Evolutionary conservation across 2,797 vertebrate species (phyloP).

Genomic region (Phrynocephalus vlangalii): DNA sequence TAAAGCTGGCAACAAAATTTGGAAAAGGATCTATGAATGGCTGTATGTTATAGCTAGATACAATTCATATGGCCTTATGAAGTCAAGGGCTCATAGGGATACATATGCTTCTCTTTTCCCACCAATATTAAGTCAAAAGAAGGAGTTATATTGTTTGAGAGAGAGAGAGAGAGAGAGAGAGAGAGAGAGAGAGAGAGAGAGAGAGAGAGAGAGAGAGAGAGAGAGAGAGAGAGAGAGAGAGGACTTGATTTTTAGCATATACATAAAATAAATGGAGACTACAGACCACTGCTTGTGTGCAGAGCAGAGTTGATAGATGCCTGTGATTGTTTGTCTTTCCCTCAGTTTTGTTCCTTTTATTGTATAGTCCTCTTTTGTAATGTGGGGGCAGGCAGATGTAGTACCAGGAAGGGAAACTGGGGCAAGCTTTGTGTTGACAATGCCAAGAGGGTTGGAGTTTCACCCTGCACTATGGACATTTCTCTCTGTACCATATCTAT

Average conservation of each 20-base stretch:
- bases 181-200: too few species aligned
- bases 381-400: background rate
- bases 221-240: too few species aligned
- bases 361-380: background rate
- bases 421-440: background rate
- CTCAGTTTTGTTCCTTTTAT: background rate
- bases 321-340: background rate
- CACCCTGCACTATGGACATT: too few species aligned
- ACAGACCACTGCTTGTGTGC: background rate
- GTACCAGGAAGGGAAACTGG: background rate
- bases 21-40: background rate
- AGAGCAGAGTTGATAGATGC: background rate
- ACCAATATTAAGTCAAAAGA: background rate
- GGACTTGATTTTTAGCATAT: background rate
- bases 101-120: background rate
- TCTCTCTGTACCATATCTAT: background rate
- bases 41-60: background rate
- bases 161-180: too few species aligned
- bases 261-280: background rate
- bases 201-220: too few species aligned
- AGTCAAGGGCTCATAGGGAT: background rate
- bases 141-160: background rate
- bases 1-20: background rate
- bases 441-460: background rate
- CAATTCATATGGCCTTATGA: background rate